Base-by-base conservation (phyloP, 1,140 invertebrate species). In the Probaryconus sp. region DNA sequence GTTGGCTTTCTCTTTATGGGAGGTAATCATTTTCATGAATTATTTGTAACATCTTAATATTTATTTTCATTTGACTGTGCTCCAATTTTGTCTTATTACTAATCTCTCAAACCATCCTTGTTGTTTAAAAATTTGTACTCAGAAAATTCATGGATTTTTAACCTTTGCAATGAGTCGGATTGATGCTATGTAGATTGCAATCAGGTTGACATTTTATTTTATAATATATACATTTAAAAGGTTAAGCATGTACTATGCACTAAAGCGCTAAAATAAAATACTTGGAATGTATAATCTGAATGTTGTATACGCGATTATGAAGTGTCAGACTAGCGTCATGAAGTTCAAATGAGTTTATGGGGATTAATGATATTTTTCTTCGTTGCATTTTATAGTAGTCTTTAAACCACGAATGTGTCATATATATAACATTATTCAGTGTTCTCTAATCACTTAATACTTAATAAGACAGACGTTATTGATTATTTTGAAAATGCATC, bases 161-260 rank as follows among this genome's bases (percentile, higher is more conserved):
- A 61, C 61, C 58, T 55, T 73, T 67, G 10, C 24, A 47, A 33
- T 7, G n/a, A 24, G 11, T 26, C 31, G 6, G 9, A 13, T 1
- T 11, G 48, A 17, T 51, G 11, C n/a, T 18, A 30, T 30, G 11
- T 16, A 73, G 53, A 61, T 73, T 67, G 24, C 40, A 47, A 61
- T 73, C 70, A 35, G 2, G 37, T 58, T 73, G 70, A 61, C 61
- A 73, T 67, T 73, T 67, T 53, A 61, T 61, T 61, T 73, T 56
- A 53, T 47, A 72, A 51, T 14, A 17, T 35, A 33, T 60, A 42
- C 37, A 33, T 21, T 42, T 47, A 5, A 72, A 72, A 65, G 69
- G 69, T 65, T 64, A 48, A 71, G 21, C 11, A 43, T 51, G 50
- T 58, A 26, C 21, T 16, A 18, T 4, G 17, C 50, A 47, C 17